Conservation (phyloP, 2,113 vertebrate genomes). For the Myrmecobius fasciatus region DNA sequence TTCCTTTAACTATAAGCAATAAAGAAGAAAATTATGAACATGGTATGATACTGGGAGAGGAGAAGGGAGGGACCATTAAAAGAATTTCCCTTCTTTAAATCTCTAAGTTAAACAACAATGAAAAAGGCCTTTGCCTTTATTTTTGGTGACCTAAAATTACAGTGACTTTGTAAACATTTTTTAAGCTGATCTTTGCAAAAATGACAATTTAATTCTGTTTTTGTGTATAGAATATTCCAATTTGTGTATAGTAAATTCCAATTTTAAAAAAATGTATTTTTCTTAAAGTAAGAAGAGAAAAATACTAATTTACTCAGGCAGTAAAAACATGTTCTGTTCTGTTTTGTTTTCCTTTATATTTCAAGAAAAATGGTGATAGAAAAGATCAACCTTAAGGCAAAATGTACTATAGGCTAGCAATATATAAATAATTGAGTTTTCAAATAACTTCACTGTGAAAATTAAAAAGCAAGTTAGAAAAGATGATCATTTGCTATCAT, state of each 20-base stretch:
- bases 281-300: neutral
- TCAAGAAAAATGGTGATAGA: slow-evolving; percentile 16
- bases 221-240: neutral
- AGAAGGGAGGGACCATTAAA: neutral
- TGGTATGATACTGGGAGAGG: neutral
- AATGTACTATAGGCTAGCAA: neutral
- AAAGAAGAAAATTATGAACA: neutral
- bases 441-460: slow-evolving; percentile 6
- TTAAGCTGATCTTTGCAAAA: neutral
- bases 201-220: neutral
- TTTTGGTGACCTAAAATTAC: neutral
- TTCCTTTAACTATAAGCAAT: neutral
- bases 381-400: neutral
- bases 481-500: neutral
- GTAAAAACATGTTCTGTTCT: neutral
- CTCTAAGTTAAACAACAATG: neutral
- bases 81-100: neutral
- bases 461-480: slow-evolving; percentile 40
- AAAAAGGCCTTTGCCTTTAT: neutral
- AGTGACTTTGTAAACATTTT: neutral
- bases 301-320: neutral
- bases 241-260: neutral
- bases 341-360: neutral
- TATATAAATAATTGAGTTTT: slow-evolving; percentile 18
- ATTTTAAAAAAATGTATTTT: neutral